These are phyloP conservation scores for Galeopterus variegatus DNA, from an alignment of 2,113 vertebrate genomes.

Conservation along the genomic window DNA sequence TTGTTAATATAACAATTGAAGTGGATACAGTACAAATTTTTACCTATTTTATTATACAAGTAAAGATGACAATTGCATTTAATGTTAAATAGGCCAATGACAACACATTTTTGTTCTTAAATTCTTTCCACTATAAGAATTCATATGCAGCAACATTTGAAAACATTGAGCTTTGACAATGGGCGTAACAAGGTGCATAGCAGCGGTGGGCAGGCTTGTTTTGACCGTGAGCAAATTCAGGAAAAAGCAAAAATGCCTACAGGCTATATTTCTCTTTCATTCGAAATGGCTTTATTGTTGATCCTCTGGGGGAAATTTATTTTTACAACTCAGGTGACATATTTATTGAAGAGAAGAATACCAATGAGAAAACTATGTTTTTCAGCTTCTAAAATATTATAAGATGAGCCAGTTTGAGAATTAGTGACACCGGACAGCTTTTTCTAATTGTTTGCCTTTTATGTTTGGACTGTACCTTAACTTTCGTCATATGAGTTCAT, in stretches of 20 bases:
- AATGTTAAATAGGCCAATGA: not conserved
- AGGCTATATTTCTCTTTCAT: not conserved
- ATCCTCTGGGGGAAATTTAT: not conserved
- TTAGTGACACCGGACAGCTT: not conserved
- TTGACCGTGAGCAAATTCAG: not conserved
- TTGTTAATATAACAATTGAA: not conserved
- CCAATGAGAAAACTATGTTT: not conserved
- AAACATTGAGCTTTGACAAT: not conserved
- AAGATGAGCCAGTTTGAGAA: not conserved
- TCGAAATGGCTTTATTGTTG: conserved; percentile 7
- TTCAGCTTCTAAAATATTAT: not conserved
- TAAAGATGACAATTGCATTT: not conserved
- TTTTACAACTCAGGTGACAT: not conserved
- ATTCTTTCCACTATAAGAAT: not conserved
- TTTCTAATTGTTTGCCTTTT: not conserved
- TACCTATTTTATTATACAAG: not conserved
- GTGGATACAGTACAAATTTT: not conserved
- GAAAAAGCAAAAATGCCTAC: not conserved
- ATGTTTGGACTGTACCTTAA: too few relatives aligned
- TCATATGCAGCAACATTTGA: not conserved
- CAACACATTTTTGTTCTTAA: not conserved
- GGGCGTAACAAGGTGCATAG: not conserved
- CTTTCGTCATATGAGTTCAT: not conserved
- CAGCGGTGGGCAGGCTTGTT: not conserved
- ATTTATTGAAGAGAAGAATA: not conserved